Conservation (phyloP, 2,888 invertebrate species). For the Plagodis dolabraria region DNA sequence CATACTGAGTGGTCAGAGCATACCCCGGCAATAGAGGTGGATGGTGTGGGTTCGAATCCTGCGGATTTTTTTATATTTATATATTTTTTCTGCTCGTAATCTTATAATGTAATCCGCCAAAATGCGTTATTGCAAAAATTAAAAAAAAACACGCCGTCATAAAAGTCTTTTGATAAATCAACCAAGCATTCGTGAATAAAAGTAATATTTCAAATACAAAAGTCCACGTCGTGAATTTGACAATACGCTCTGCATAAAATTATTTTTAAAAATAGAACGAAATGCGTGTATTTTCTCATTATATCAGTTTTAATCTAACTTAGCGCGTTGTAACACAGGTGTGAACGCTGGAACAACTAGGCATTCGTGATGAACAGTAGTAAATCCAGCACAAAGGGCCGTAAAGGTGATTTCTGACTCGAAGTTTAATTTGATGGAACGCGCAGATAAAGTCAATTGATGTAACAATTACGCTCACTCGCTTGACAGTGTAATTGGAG, state of each 20-base stretch:
- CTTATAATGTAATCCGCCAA: too few relatives aligned
- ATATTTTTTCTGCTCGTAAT: too few relatives aligned
- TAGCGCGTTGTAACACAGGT: not conserved
- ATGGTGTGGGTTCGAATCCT: too few relatives aligned
- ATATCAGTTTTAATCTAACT: not conserved
- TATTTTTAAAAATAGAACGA: constrained; percentile 5
- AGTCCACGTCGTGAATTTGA: constrained; percentile 16
- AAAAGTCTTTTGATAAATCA: constrained; percentile 1
- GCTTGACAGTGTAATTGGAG: constrained; percentile 19
- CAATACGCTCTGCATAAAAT: constrained; percentile 30
- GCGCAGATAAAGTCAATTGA: constrained; percentile 38
- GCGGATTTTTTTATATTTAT: too few relatives aligned
- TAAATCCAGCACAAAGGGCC: constrained; percentile 30
- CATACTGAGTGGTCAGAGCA: too few relatives aligned
- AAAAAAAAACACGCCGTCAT: too few relatives aligned
- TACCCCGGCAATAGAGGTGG: too few relatives aligned
- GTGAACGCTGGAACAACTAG: constrained; percentile 7
- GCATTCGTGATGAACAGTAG: constrained; percentile 33
- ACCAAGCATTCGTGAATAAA: constrained; percentile 30
- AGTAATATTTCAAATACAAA: constrained; percentile 30
- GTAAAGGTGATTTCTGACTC: constrained; percentile 23
- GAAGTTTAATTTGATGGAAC: constrained; percentile 26
- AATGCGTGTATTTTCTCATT: not conserved
- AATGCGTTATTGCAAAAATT: too few relatives aligned
- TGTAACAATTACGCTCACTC: constrained; percentile 34